Conservation (phyloP, 2,797 vertebrate species). For the Pempheris klunzingeri region DNA sequence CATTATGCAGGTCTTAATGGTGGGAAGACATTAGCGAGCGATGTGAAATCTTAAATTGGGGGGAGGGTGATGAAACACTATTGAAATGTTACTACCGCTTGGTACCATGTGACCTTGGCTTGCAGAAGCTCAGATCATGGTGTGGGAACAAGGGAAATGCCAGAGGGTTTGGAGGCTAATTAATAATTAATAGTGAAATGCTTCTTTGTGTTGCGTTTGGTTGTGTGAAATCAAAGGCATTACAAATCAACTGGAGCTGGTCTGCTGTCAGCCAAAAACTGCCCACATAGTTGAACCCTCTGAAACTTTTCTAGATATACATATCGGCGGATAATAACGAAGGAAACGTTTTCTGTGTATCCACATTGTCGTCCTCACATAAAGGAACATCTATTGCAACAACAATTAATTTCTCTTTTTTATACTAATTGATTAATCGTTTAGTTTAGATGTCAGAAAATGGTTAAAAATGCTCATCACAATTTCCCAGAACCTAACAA, state of each 20-base stretch:
- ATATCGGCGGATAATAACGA: neutral
- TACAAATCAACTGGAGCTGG: conserved; percentile 39
- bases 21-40: conserved; percentile 60
- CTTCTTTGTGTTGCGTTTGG: conserved; percentile 56
- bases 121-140: conserved; percentile 41
- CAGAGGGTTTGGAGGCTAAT: conserved; percentile 57
- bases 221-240: conserved; percentile 58
- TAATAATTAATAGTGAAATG: conserved; percentile 61
- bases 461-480: neutral
- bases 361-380: neutral
- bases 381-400: no score
- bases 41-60: conserved; percentile 59
- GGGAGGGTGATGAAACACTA: conserved; percentile 39
- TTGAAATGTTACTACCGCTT: conserved; percentile 21
- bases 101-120: conserved; percentile 63
- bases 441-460: neutral
- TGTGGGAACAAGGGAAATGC: conserved; percentile 49
- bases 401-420: neutral
- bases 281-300: conserved; percentile 14
- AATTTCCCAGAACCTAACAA: neutral
- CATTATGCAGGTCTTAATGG: conserved; percentile 69
- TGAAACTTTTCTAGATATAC: conserved; percentile 3
- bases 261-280: conserved; percentile 24
- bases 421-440: neutral
- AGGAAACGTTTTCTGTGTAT: neutral